Conservation (phyloP, 2,113 vertebrate genomes). For the Spilogale gracilis region DNA sequence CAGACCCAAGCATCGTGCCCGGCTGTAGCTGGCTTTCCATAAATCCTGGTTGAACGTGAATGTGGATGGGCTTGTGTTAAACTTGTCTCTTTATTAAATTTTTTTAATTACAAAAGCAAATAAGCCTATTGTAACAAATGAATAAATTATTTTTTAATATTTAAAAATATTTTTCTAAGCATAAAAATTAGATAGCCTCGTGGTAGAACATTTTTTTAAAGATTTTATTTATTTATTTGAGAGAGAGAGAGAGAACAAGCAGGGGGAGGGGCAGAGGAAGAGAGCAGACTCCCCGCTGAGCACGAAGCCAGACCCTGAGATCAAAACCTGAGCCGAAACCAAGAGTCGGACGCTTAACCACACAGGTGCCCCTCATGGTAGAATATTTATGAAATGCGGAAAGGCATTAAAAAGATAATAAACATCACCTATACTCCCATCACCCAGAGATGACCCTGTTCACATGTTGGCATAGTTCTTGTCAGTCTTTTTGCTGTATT, state of each 20-base stretch:
- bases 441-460: neutral
- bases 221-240: neutral
- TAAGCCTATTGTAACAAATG: slow-evolving; percentile 63
- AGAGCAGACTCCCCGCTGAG: too few species aligned
- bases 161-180: slow-evolving; percentile 73
- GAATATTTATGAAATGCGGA: slow-evolving; percentile 13
- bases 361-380: neutral
- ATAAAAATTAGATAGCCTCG: slow-evolving; percentile 62
- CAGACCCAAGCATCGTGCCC: rapidly evolving
- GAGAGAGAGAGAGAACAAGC: neutral
- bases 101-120: slow-evolving; percentile 71
- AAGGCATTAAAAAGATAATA: slow-evolving; percentile 61
- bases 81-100: slow-evolving; percentile 65
- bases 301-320: neutral
- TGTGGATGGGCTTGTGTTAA: neutral
- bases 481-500: neutral
- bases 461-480: neutral
- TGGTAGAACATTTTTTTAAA: neutral
- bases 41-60: neutral
- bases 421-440: neutral
- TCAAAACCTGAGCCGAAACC: neutral
- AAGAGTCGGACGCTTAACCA: neutral
- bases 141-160: slow-evolving; percentile 72
- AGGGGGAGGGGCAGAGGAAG: too few species aligned
- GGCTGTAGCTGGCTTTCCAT: rapidly evolving